Base-by-base conservation (phyloP, 2,797 vertebrate species). In the Cirrhinus mrigala region DNA sequence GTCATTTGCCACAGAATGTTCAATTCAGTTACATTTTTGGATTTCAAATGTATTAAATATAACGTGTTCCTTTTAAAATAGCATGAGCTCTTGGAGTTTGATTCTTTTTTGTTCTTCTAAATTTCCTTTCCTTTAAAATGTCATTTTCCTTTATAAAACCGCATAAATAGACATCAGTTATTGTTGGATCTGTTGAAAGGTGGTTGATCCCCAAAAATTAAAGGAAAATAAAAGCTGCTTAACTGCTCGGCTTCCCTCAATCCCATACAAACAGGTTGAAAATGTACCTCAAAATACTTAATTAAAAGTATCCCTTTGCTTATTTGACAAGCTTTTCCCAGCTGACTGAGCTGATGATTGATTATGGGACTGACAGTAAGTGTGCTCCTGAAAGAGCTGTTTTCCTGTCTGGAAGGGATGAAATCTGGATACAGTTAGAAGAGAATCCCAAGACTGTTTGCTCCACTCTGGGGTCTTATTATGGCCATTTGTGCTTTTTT, bases 201-300 rank as follows among this genome's bases (percentile, higher is more conserved):
- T 81, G 64, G 20, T 69, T 58, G 68, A 71, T 81, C 48, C 29
- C 29, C 14, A 14, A 24, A 82, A 27, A 78, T 78, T 1, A 78
- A 60, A 78, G 76, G 14, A 78, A 46, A 78, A 78, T 62, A 78
- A 78, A 78, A 78, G 76, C 56, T 18, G 76, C 54, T 77, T 44
- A 71, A 56, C 79, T 27, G 10, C 50, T 44, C 18, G 12, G 33
- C 70, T 73, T 24, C 46, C 22, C 70, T 66, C 24, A 22, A 9
- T 64, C 77, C 48, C 6, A 20, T 5, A 37, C 29, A 40, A 54
- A 54, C 79, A 54, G 46, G 77, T 29, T 79, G 40, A 66, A 48
- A 79, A 66, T 29, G 24, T 29, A 7, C 15, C 24, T 12, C 24
- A 64, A 1, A 20, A 48, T 8, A 14, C 62, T 68, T 68, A 37